Percentiles rank a stretch among this genome's conserved stretches.
phyloP scores from a whole-genome alignment of 35 echinoderm and acorn worm genomes.

The Eucidaris tribuloides region DNA sequence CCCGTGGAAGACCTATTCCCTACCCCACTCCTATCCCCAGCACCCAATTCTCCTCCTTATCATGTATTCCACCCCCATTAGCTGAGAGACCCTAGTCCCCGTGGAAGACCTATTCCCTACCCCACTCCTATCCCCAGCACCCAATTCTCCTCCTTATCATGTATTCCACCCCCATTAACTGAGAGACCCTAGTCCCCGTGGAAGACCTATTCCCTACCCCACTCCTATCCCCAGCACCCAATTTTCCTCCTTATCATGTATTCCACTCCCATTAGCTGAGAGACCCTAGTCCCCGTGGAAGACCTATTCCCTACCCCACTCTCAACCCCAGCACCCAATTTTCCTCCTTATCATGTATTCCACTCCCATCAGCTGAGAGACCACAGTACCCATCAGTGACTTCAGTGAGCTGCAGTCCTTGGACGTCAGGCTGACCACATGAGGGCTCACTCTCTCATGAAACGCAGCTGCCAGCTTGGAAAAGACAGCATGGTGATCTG shows the following conservation, averaged over 20 bases:
- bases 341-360: slow-evolving; percentile 61
- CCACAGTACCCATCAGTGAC: slow-evolving; percentile 50
- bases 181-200: not conserved
- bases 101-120: too few species aligned
- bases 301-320: too few species aligned
- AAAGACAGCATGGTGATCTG: slow-evolving; percentile 53
- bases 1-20: too few species aligned
- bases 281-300: slow-evolving; percentile 13
- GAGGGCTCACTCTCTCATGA: slow-evolving; percentile 20
- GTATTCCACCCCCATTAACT: too few species aligned
- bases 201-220: not conserved
- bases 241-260: slow-evolving; percentile 25
- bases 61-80: too few species aligned
- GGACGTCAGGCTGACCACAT: slow-evolving; percentile 27
- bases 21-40: too few species aligned
- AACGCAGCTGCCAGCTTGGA: not conserved
- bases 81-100: too few species aligned
- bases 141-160: too few species aligned
- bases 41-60: too few species aligned
- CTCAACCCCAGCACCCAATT: slow-evolving; percentile 19
- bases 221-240: too few species aligned
- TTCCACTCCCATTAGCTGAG: slow-evolving; percentile 39
- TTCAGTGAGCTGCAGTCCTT: slow-evolving; percentile 73
- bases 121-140: too few species aligned
- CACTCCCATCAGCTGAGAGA: slow-evolving; percentile 79